Evolutionary conservation across 2,888 invertebrate genomes (phyloP), one percentile per base, ranked within the genome.

Genomic region (Platerodrilus igneus): DNA sequence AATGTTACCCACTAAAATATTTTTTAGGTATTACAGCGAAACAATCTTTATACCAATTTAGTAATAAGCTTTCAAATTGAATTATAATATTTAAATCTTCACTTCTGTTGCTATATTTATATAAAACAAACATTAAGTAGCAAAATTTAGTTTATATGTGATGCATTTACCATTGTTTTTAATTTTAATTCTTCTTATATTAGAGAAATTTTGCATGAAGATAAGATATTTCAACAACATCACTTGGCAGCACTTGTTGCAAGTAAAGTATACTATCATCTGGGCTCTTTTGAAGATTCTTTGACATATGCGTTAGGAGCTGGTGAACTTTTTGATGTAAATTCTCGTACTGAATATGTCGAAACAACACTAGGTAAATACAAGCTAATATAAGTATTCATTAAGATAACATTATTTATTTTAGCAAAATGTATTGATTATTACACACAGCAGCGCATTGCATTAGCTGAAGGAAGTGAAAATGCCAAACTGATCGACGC

Each of bases 211-310:
- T 75, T 99, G 16, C 91, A 95, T 62, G 97, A 97, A 71, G 93
- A 96, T 62, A 83, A 87, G 60, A 74, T 73, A 20, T 88, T 99
- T 67, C 78, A 81, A 20, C 88, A 95, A 62, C 86, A 91, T 59
- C 86, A 94, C 60, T 71, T 96, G 35, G 97, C 99, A 31, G 96
- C 97, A 16, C 77, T 99, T 53, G 92, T 99, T 3, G 96, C 95
- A 4, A 97, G 96, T 53, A 99, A 99, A 72, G 94, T 96, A 1
- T 96, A 96, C 64, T 97, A 96, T 67, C 96, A 99, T 69, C 75
- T 99, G 50, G 96, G 96, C 18, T 90, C 95, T 1, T 97, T 94
- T 68, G 90, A 93, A 64, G 95, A 96, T 68, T 95, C 97, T 0
- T 70, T 99, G 48, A 91, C 91, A n/a, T 96, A 92, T 69, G 99